Conservation (phyloP, 2,888 invertebrate genomes). For the Troides aeacus region DNA sequence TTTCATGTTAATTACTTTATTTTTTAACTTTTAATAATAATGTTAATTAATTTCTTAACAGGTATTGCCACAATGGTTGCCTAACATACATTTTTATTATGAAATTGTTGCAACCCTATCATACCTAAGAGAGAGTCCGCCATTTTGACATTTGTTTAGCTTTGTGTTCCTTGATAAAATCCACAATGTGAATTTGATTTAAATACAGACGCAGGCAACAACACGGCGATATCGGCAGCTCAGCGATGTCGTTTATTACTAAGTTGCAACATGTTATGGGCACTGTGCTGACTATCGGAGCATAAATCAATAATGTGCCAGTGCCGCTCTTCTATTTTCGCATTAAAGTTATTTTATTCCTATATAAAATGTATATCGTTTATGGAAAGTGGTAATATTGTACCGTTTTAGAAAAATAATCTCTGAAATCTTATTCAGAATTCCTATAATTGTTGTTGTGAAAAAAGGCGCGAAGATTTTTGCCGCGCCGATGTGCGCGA, state of each 20-base stretch:
- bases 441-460: constrained; percentile 47
- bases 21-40: too few relatives aligned
- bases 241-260: constrained; percentile 39
- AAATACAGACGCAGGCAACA: constrained; percentile 44
- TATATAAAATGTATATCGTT: constrained; percentile 12
- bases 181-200: constrained; percentile 60
- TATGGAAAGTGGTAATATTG: constrained; percentile 12
- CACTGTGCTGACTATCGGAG: constrained; percentile 51
- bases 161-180: constrained; percentile 67
- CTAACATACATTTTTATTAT: background rate
- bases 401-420: constrained; percentile 31
- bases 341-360: constrained; percentile 45
- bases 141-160: constrained; percentile 81
- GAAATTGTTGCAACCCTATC: background rate
- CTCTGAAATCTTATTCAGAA: constrained; percentile 29
- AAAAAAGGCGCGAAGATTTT: constrained; percentile 71
- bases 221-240: constrained; percentile 46
- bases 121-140: constrained; percentile 55
- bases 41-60: too few relatives aligned
- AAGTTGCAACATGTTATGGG: constrained; percentile 39
- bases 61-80: too few relatives aligned
- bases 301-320: constrained; percentile 70
- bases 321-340: constrained; percentile 75
- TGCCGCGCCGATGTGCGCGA: constrained; percentile 45
- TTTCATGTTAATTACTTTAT: too few relatives aligned